phyloP scores from a whole-genome alignment of 2,888 invertebrate species.

The Tigriopus californicus region DNA sequence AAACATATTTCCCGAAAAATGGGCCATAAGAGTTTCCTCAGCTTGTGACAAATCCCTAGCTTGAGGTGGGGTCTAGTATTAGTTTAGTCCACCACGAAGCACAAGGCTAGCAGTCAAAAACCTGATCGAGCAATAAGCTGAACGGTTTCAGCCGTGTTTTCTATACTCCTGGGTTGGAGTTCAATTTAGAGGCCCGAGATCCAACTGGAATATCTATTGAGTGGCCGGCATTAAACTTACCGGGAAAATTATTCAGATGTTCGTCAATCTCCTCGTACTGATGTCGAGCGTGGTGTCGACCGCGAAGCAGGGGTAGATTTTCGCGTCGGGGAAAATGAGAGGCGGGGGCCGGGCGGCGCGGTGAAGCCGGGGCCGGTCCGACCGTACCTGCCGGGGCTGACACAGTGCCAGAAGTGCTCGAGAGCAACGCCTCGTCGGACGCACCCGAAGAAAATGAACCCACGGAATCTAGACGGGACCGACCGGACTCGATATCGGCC shows the following conservation, averaged over 20 bases:
- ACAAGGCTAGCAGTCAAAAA: too few species aligned
- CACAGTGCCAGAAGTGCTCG: conserved; percentile 42
- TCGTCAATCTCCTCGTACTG: conserved; percentile 27
- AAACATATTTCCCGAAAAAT: too few species aligned
- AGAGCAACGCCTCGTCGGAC: conserved; percentile 50
- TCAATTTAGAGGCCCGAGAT: too few species aligned
- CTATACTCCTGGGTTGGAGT: too few species aligned
- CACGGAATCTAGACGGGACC: neutral
- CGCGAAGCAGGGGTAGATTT: neutral
- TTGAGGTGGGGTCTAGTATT: too few species aligned
- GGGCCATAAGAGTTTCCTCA: too few species aligned
- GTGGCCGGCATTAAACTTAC: neutral
- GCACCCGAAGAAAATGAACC: conserved; percentile 17
- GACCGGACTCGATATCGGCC: conserved; percentile 9
- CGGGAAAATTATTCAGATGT: neutral
- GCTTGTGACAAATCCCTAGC: too few species aligned
- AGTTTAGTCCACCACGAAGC: too few species aligned
- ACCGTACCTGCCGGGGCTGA: conserved; percentile 31
- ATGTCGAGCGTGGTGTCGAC: conserved; percentile 22
- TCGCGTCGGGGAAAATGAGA: neutral
- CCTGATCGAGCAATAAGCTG: too few species aligned
- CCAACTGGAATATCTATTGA: neutral
- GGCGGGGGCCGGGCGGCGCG: neutral
- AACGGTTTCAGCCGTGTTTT: too few species aligned
- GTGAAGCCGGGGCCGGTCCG: neutral